Conservation (phyloP, 1,140 invertebrate species). For the Diorhabda carinulata region DNA sequence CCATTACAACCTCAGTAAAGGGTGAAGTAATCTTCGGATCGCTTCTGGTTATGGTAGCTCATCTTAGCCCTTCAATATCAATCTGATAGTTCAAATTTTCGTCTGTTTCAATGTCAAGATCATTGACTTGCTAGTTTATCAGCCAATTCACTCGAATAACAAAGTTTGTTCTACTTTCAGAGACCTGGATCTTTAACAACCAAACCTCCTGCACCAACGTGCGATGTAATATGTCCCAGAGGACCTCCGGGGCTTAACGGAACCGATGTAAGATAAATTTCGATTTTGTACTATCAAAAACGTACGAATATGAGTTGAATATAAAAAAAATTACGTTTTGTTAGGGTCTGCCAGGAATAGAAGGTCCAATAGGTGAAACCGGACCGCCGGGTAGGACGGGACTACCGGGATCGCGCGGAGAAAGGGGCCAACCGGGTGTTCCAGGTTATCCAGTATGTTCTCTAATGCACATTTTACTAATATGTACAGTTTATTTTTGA, state of each 20-base stretch:
- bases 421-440: slow-evolving; percentile 36
- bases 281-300: background rate
- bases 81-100: too few relatives aligned
- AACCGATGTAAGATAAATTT: slow-evolving; percentile 47
- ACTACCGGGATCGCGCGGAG: slow-evolving; percentile 40
- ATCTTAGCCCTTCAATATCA: too few relatives aligned
- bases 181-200: background rate
- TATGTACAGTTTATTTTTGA: too few relatives aligned
- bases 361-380: slow-evolving; percentile 38
- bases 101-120: too few relatives aligned
- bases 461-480: too few relatives aligned
- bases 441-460: slow-evolving; percentile 38
- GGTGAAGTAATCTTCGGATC: too few relatives aligned
- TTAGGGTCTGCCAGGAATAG: slow-evolving; percentile 31
- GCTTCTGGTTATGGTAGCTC: too few relatives aligned
- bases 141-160: too few relatives aligned
- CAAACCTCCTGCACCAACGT: slow-evolving; percentile 22
- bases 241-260: slow-evolving; percentile 60
- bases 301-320: background rate
- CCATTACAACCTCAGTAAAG: too few relatives aligned
- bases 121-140: too few relatives aligned
- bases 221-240: slow-evolving; percentile 52
- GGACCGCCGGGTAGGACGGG: slow-evolving; percentile 43
- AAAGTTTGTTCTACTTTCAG: too few relatives aligned
- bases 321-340: background rate